Percentiles rank a stretch among this genome's conserved stretches.
These are phyloP conservation scores for Paragorgia papillata DNA, from an alignment of 92 coral and sea anemone species.

Conservation along the genomic window DNA sequence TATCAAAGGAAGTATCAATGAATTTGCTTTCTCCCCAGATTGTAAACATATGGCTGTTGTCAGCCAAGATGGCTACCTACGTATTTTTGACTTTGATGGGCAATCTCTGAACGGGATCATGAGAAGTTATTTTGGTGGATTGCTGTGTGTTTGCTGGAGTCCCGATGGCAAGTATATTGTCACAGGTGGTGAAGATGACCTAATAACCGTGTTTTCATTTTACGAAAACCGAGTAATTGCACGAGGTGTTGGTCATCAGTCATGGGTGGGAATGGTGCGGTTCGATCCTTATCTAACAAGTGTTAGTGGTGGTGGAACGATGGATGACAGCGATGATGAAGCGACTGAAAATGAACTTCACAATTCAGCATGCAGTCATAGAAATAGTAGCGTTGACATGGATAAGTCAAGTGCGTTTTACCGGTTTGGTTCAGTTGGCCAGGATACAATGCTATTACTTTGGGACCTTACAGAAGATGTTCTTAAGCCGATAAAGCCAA, in stretches of 20 bases:
- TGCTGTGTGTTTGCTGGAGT: slow-evolving; percentile 97
- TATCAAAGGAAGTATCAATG: slow-evolving; percentile 81
- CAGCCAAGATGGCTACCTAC: slow-evolving; percentile 92
- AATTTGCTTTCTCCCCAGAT: slow-evolving; percentile 98
- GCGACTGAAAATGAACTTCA: slow-evolving; percentile 60
- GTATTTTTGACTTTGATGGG: slow-evolving; percentile 94
- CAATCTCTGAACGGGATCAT: slow-evolving; percentile 92
- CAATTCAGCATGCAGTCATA: slow-evolving; percentile 6
- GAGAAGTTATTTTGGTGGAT: slow-evolving; percentile 98
- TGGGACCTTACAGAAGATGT: slow-evolving; percentile 98
- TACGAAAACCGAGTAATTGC: slow-evolving; percentile 87
- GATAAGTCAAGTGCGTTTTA: slow-evolving; percentile 80
- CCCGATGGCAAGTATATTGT: slow-evolving; percentile 98
- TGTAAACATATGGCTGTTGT: slow-evolving; percentile 95
- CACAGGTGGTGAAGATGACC: slow-evolving; percentile 95
- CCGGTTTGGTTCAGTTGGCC: slow-evolving; percentile 97
- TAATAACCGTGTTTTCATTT: slow-evolving; percentile 96
- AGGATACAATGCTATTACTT: slow-evolving; percentile 87
- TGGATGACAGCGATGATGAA: slow-evolving; percentile 97
- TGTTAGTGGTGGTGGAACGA: slow-evolving; percentile 78
- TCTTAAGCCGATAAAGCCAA: slow-evolving; percentile 83
- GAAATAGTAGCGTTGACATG: slow-evolving; percentile 43
- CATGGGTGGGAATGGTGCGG: slow-evolving; percentile 95
- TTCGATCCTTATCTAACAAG: slow-evolving; percentile 97
- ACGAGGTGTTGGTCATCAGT: slow-evolving; percentile 89